Conservation (phyloP, 1,140 invertebrate genomes). For the Babylonia areolata region DNA sequence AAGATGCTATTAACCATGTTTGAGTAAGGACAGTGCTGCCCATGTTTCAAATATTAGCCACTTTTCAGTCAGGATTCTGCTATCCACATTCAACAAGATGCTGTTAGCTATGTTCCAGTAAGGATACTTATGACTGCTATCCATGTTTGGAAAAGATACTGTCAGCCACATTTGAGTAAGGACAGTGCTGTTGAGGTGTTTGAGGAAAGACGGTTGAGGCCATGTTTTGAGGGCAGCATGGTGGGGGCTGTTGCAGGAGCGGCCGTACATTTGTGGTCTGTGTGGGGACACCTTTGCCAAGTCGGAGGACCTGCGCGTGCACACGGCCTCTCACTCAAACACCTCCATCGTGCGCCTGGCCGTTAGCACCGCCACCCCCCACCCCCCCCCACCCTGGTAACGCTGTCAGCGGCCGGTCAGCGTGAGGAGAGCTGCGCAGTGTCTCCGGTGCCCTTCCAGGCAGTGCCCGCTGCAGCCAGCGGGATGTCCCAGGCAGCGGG, state of each 20-base stretch:
- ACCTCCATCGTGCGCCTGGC: constrained; percentile 41
- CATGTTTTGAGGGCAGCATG: no score
- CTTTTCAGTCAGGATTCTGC: no score
- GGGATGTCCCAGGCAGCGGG: background rate
- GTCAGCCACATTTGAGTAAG: no score
- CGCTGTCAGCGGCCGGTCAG: background rate
- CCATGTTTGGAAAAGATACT: no score
- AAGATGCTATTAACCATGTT: no score
- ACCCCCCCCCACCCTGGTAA: background rate
- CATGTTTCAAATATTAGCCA: no score
- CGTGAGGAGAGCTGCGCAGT: background rate
- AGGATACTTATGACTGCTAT: no score
- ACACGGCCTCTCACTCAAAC: constrained; percentile 51
- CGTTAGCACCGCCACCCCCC: background rate
- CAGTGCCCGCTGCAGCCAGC: background rate
- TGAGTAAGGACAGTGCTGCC: no score
- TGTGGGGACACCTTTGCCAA: constrained; percentile 68
- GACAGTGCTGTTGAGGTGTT: no score
- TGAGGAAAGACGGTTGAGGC: no score
- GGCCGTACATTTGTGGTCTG: constrained; percentile 69
- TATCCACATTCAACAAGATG: no score
- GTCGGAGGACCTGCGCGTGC: constrained; percentile 50
- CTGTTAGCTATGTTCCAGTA: no score
- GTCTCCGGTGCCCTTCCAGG: background rate
- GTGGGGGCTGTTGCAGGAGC: constrained; percentile 47